Evolutionary conservation across 2,888 invertebrate species (phyloP).

Genomic region (Mythimna albipuncta): DNA sequence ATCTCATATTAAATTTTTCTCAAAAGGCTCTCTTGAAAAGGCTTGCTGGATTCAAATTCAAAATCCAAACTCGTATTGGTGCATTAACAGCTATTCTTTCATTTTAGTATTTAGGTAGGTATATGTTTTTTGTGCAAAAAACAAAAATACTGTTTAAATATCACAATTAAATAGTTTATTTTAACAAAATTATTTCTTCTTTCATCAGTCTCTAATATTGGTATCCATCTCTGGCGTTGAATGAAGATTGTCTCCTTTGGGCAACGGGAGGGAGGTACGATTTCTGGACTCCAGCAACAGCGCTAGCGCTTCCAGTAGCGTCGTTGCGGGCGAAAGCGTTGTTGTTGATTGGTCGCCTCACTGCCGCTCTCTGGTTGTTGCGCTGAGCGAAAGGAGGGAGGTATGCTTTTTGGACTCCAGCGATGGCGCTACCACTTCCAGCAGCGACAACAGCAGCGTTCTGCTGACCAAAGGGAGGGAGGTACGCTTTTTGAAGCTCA

Average conservation of each 20-base stretch:
- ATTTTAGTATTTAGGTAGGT: too few species aligned
- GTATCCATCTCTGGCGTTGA: constrained; percentile 74
- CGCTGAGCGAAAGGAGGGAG: constrained; percentile 71
- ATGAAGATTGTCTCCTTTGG: constrained; percentile 49
- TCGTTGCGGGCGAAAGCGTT: constrained; percentile 63
- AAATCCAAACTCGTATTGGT: too few species aligned
- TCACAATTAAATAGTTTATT: constrained; percentile 57
- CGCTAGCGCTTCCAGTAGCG: constrained; percentile 3
- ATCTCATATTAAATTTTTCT: too few species aligned
- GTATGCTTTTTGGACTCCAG: constrained; percentile 71
- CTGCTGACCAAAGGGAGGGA: constrained; percentile 55
- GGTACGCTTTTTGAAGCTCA: constrained; percentile 71
- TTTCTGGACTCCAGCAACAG: constrained; percentile 31
- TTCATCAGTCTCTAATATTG: constrained; percentile 61
- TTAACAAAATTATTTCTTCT: neutral
- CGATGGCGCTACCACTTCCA: constrained; percentile 4
- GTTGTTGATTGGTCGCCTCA: constrained; percentile 58
- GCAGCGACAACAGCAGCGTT: neutral
- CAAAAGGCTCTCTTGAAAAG: too few species aligned
- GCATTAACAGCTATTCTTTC: too few species aligned
- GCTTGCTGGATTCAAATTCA: too few species aligned
- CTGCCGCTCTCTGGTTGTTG: constrained; percentile 44
- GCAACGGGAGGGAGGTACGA: constrained; percentile 75
- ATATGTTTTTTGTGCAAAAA: too few species aligned
- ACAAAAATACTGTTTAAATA: too few species aligned